Conservation (phyloP, 1,140 invertebrate genomes). For the Limonius californicus region DNA sequence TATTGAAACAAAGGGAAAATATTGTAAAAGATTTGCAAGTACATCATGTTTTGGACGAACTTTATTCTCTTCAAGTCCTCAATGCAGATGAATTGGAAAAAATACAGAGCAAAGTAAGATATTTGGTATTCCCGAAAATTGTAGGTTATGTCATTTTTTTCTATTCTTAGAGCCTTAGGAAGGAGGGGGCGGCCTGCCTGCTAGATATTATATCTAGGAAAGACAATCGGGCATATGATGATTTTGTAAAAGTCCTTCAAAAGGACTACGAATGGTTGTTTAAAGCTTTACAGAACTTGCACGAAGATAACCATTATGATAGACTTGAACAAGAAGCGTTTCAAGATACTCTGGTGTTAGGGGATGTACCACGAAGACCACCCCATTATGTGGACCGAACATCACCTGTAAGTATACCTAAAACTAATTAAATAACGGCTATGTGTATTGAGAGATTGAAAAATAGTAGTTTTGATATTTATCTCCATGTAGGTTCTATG, state of each 20-base stretch:
- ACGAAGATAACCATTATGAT: constrained; percentile 35
- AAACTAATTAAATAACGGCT: too few relatives aligned
- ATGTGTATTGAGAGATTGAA: too few relatives aligned
- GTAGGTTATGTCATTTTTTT: not conserved
- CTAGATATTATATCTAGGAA: not conserved
- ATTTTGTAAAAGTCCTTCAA: constrained; percentile 49
- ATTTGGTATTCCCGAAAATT: not conserved
- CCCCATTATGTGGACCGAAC: constrained; percentile 49
- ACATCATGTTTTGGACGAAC: constrained; percentile 6
- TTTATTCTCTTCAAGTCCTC: not conserved
- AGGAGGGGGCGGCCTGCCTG: not conserved
- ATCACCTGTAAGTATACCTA: constrained; percentile 48
- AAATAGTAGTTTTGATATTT: too few relatives aligned
- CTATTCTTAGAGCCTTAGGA: not conserved
- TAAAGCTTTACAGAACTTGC: constrained; percentile 42
- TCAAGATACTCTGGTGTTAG: constrained; percentile 48
- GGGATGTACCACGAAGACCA: constrained; percentile 53
- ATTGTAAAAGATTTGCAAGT: not conserved
- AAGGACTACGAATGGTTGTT: constrained; percentile 53
- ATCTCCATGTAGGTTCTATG: too few relatives aligned
- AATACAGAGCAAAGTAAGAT: not conserved
- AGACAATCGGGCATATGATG: constrained; percentile 1
- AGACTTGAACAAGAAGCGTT: constrained; percentile 46
- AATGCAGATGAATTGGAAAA: not conserved
- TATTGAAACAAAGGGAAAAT: not conserved